Base-by-base conservation (phyloP, 2,888 invertebrate species). In the Metacarcinus magister region DNA sequence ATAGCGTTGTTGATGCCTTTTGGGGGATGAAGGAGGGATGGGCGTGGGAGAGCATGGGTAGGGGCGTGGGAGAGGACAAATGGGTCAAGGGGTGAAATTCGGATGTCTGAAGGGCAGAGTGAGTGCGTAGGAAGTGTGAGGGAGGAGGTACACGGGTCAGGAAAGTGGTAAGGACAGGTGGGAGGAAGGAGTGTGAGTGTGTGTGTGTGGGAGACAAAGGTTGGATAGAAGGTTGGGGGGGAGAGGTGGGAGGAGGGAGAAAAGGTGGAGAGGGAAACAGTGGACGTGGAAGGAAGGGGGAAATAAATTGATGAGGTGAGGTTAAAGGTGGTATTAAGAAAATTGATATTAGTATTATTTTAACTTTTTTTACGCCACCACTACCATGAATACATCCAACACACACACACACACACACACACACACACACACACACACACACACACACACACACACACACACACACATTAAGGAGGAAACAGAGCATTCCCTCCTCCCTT, bases 1-100 rank as follows among this genome's bases (percentile, higher is more conserved):
- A 67, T 67, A n/a, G 67, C 67, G 67, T 67, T 67, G 67, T 67
- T 67, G 67, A 67, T 67, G 67, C 67, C n/a, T 67, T 67, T 5
- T 67, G 67, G 16, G 5, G 16, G n/a, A 16, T 19, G 67, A n/a
- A 7, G 10, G 8, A 7, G 54, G n/a, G n/a, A n/a, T n/a, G n/a
- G n/a, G n/a, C n/a, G n/a, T n/a, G n/a, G n/a, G n/a, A n/a, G n/a
- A n/a, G n/a, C n/a, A n/a, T n/a, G n/a, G n/a, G n/a, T n/a, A n/a
- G 54, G 54, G 8, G 54, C 8, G 54, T 13, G 54, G 10, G 46
- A 46, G 46, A 7, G 46, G 54, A 16, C 13, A 54, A 0, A 54
- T 1, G 1, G 54, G 16, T 16, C 13, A 16, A 54, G 54, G 16
- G 54, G 54, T 54, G 54, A 1, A 16, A 54, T 10, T 7, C 16